Evolutionary conservation across 2,888 invertebrate genomes (phyloP), one percentile per base, ranked within the genome.

Genomic region (Drosophila fulvimacula): DNA sequence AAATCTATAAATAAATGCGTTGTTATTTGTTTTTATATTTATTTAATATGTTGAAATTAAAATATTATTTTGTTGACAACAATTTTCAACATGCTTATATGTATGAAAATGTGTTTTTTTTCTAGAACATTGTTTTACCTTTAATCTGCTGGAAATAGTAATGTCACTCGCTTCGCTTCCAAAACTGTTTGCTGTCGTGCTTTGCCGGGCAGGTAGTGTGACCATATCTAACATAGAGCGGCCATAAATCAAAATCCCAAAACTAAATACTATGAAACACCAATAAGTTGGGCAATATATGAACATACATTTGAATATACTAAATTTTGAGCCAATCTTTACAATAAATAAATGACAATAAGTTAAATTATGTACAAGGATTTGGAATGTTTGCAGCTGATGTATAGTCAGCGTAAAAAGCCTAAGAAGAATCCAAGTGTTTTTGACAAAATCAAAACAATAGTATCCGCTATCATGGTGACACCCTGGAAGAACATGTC

Each of bases 1-100:
- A 70, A 69, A 70, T 82, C 82, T 83, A 83, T 68, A 83, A 83
- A 83, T 83, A 83, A 79, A 48, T 71, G 52, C 34, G 56, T 64
- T 75, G 57, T 63, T 79, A 59, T 56, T 58, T 51, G 51, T 66
- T 55, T 63, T 38, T 56, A 44, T 67, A 67, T 64, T 72, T 74
- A 13, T 34, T 15, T 15, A 15, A 5, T 38, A 68, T 61, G 58
- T 61, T 62, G 70, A 77, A 68, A 21, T 17, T 15, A 0, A 36
- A 27, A 42, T 27, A 7, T 13, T 48, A 17, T 17, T 30, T 11
- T 0, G 36, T 11, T 15, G 38, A 7, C 9, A 34, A n/a, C 13
- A 15, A 9, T n/a, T n/a, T 15, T n/a, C 1, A 9, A 1, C 5
- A n/a, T 6, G 17, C 7, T 7, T 32, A 7, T 30, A 1, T 32